phyloP scores from a whole-genome alignment of 2,113 vertebrate species.

The Fulmarus glacialis region DNA sequence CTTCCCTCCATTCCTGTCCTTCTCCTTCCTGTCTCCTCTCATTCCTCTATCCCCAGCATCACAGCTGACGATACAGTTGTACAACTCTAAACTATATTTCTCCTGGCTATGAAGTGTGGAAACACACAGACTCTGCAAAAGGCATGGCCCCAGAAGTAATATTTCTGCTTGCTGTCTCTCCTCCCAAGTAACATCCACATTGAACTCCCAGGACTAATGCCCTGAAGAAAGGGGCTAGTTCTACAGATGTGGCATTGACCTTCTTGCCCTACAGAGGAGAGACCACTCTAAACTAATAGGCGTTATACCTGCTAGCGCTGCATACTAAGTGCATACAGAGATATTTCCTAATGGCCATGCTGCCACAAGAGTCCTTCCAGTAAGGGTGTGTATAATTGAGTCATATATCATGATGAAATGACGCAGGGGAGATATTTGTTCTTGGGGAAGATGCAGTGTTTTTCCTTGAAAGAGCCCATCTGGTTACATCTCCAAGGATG shows the following conservation, averaged over 20 bases:
- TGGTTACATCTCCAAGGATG: background rate
- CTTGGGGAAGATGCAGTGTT: background rate
- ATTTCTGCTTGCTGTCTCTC: background rate
- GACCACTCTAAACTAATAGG: background rate
- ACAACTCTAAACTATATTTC: background rate
- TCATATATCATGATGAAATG: background rate
- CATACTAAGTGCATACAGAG: background rate
- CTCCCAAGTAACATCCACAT: accelerated
- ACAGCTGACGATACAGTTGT: background rate
- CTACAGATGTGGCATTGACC: background rate
- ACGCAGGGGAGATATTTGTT: background rate
- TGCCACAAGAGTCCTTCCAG: background rate
- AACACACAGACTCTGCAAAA: background rate
- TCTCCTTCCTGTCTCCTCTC: background rate
- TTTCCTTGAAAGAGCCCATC: background rate
- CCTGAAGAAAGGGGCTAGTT: background rate
- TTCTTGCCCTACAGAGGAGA: background rate
- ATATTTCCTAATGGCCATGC: background rate
- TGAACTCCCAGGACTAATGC: background rate
- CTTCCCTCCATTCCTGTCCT: background rate
- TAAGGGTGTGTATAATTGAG: background rate
- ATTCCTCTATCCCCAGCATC: background rate
- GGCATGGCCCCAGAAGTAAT: background rate
- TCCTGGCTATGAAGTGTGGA: background rate
- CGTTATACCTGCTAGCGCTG: background rate